These are phyloP conservation scores for Macroglossus sobrinus DNA, from an alignment of 2,113 vertebrate genomes.

Conservation along the genomic window DNA sequence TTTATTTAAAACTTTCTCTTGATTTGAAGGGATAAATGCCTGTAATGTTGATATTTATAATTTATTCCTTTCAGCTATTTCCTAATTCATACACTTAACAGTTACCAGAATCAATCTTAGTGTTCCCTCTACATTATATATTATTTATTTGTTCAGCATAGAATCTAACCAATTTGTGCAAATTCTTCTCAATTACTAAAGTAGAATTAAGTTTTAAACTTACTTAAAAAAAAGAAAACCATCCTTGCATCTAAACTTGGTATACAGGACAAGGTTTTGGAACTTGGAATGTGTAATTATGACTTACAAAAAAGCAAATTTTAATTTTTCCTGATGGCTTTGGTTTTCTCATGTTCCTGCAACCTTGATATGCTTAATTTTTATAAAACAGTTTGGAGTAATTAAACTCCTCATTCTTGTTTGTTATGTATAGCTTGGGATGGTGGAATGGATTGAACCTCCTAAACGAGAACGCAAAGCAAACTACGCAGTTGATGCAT, in stretches of 20 bases:
- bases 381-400: slow-evolving; percentile 16
- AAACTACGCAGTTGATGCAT: slow-evolving; percentile 93
- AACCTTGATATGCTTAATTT: background rate
- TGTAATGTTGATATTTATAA: background rate
- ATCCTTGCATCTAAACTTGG: background rate
- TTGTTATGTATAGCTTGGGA: slow-evolving; percentile 83
- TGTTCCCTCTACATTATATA: background rate
- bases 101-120: background rate
- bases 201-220: slow-evolving; percentile 20
- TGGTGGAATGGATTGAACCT: slow-evolving; percentile 94
- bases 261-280: background rate
- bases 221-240: background rate
- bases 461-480: slow-evolving; percentile 93
- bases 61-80: background rate
- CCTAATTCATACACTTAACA: background rate
- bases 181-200: background rate
- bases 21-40: background rate
- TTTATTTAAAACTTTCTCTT: slow-evolving; percentile 17
- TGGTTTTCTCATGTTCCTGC: background rate
- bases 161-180: background rate
- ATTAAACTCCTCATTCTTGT: slow-evolving; percentile 49
- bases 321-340: background rate
- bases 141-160: background rate
- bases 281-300: background rate
- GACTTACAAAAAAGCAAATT: background rate